A percentile compares a stretch with the other conserved stretches of the same genome.
These are phyloP conservation scores for Telmatochromis brachygnathus DNA, from an alignment of 2,113 vertebrate genomes.

Conservation along the genomic window DNA sequence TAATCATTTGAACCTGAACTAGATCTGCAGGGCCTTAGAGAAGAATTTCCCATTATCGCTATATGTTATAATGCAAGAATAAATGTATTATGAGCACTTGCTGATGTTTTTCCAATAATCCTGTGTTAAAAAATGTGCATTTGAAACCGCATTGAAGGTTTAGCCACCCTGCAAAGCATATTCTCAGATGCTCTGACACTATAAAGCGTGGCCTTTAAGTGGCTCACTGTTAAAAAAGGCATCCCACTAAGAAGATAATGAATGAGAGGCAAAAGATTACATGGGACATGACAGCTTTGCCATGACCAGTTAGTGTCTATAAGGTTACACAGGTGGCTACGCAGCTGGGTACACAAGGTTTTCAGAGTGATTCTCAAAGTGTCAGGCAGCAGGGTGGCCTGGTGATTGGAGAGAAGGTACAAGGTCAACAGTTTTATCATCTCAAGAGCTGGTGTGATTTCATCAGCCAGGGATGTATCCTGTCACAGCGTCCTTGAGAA, in stretches of 20 bases:
- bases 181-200: not conserved
- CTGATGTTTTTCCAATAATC: not conserved
- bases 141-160: not conserved
- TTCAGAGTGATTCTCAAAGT: conserved; percentile 28
- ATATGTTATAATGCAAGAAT: not conserved
- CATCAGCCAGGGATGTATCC: conserved; percentile 16
- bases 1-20: not conserved
- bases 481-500: conserved; percentile 19
- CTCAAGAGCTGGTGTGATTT: conserved; percentile 24
- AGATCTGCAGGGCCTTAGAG: not conserved
- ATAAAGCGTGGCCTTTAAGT: not conserved
- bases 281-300: conserved; percentile 18
- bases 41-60: not conserved
- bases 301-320: conserved; percentile 11
- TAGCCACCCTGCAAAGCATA: not conserved
- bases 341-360: conserved; percentile 23
- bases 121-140: not conserved
- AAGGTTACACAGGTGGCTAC: conserved; percentile 36
- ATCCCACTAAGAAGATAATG: not conserved
- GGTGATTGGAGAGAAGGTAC: conserved; percentile 19
- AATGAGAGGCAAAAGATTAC: conserved; percentile 9
- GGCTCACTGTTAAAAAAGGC: not conserved
- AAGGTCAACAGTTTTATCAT: conserved; percentile 52
- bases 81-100: not conserved
- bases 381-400: conserved; percentile 19